Conservation (phyloP, 2,888 invertebrate species). For the Pachycephus smyrnensis region DNA sequence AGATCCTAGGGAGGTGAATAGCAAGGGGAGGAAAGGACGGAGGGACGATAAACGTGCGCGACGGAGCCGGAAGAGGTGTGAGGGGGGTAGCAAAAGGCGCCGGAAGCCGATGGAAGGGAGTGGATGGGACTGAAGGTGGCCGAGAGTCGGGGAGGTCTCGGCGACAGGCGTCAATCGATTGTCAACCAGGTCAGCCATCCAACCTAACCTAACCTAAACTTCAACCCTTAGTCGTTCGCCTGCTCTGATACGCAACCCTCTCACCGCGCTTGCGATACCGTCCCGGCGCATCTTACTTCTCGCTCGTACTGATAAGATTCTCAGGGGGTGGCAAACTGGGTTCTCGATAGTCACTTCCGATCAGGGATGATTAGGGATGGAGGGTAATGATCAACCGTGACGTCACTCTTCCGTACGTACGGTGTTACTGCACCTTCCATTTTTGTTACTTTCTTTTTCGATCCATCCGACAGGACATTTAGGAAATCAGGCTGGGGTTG, state of each 20-base stretch:
- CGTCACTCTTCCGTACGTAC: neutral
- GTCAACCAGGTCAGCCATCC: slow-evolving; percentile 67
- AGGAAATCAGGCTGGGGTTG: neutral
- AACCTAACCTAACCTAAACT: slow-evolving; percentile 58
- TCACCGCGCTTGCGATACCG: slow-evolving; percentile 20
- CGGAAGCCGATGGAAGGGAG: slow-evolving; percentile 18
- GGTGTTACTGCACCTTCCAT: neutral
- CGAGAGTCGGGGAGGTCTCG: slow-evolving; percentile 61
- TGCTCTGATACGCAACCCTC: slow-evolving; percentile 35
- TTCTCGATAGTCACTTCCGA: neutral
- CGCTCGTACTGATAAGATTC: neutral
- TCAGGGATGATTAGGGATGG: neutral
- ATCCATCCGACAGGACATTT: neutral
- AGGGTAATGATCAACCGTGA: neutral
- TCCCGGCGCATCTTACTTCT: slow-evolving; percentile 16
- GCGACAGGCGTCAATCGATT: slow-evolving; percentile 69
- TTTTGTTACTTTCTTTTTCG: neutral
- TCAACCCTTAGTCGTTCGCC: slow-evolving; percentile 34
- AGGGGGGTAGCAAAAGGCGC: slow-evolving; percentile 17
- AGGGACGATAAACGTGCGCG: slow-evolving; percentile 40
- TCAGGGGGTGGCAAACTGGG: neutral
- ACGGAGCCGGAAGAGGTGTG: slow-evolving; percentile 30
- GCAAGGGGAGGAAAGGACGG: slow-evolving; percentile 33
- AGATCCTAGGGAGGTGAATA: slow-evolving; percentile 24
- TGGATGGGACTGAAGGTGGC: slow-evolving; percentile 18